Base-by-base conservation (phyloP, 2,113 vertebrate genomes). In the Ardeotis arabs region DNA sequence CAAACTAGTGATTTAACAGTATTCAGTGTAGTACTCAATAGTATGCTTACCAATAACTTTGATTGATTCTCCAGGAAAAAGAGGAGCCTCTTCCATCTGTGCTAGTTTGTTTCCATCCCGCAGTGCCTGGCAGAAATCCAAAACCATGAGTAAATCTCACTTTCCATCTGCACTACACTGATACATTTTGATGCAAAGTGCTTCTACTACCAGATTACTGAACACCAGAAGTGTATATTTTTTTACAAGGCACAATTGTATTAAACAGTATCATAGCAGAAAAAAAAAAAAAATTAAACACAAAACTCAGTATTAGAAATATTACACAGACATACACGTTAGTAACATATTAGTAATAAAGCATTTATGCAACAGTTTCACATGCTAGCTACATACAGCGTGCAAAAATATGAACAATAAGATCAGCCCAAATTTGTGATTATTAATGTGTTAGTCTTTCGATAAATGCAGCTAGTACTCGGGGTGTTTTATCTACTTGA, bases 11-110 rank as follows among this genome's bases (percentile, higher is more conserved):
- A 88, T 68, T 70, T 35, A 80, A 66, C 7, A 82, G 45, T 7
- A 78, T 44, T 91, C 91, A 82, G 33, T 29, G 49, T 21, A 56
- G 86, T 12, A 66, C 52, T 89, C 75, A 59, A 41, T 14, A 28
- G 72, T 60, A 73, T 29, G 95, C 98, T 96, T 92, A 99, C 99
- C 99, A 56, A 99, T 98, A 53, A 98, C 98, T 97, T 99, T 99
- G 97, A 99, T 97, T 64, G 98, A 98, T 97, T 99, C 99, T 90
- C 99, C 99, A 28, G 99, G 99, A 79, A 99, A 98, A 96, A 99
- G 98, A 10, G 99, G 99, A 16, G 99, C 98, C 95, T 99, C 99
- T 92, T 99, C 99, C 98, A 99, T 98, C 96, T 98, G 98, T 63
- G 97, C 98, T 80, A 98, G 98, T 55, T 98, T 98, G 89, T 98